Percentiles rank a stretch among this genome's conserved stretches.
These are phyloP conservation scores for Callyntrura guangdongensis DNA, from an alignment of 2,888 invertebrate species.

Conservation along the genomic window DNA sequence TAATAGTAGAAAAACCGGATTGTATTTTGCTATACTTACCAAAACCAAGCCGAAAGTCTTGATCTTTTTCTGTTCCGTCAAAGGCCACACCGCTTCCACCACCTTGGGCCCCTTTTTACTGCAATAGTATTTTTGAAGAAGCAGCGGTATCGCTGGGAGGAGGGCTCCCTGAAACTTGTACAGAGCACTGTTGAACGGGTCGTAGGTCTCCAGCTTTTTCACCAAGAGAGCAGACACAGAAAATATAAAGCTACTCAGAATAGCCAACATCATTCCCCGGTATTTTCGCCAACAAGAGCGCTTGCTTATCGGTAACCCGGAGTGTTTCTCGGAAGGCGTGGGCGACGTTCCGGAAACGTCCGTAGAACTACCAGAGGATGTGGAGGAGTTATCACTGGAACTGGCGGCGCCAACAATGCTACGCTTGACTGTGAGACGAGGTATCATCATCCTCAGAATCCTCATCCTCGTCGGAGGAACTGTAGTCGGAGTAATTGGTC, in stretches of 20 bases:
- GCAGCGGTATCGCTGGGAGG: slow-evolving; percentile 73
- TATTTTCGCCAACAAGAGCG: slow-evolving; percentile 52
- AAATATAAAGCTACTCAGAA: slow-evolving; percentile 66
- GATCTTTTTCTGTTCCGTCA: slow-evolving; percentile 60
- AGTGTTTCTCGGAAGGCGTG: slow-evolving; percentile 8
- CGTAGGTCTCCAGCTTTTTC: slow-evolving; percentile 72
- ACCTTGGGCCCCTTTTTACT: slow-evolving; percentile 44
- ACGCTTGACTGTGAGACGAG: slow-evolving; percentile 34
- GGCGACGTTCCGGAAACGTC: slow-evolving; percentile 18
- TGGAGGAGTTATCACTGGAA: neutral
- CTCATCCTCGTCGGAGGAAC: slow-evolving; percentile 29
- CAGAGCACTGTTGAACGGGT: slow-evolving; percentile 76
- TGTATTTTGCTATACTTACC: slow-evolving; percentile 62
- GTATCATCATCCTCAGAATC: neutral
- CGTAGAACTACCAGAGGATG: no score
- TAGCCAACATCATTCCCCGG: slow-evolving; percentile 62
- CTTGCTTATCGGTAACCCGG: neutral
- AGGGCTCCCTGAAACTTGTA: slow-evolving; percentile 81
- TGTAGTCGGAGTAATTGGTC: neutral
- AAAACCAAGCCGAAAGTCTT: slow-evolving; percentile 60
- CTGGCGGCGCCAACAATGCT: slow-evolving; percentile 20
- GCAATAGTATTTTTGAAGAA: slow-evolving; percentile 54
- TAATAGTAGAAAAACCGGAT: no score
- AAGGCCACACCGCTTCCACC: slow-evolving; percentile 62
- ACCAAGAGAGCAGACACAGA: slow-evolving; percentile 74